Base-by-base conservation (phyloP, 2,888 invertebrate genomes). In the Gonocerus acuteangulatus region DNA sequence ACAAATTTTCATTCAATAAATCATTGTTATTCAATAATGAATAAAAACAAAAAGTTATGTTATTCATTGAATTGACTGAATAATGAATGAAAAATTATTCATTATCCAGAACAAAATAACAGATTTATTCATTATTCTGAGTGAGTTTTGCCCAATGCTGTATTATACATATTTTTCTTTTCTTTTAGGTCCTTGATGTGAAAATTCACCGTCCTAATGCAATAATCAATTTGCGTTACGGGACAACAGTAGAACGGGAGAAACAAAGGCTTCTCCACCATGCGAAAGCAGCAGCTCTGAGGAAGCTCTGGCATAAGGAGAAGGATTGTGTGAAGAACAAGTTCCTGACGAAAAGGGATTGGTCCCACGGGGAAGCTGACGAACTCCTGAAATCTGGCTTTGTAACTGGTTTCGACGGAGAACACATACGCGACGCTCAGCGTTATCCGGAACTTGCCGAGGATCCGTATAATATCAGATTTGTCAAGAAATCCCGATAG, bases 281-380 rank as follows among this genome's bases (percentile, higher is more conserved):
- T 74, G 95, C 95, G 49, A 91, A 89, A 71, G 76, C 86, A 6
- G 82, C 87, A 22, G 94, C 95, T 0, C 83, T 92, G 48, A 81
- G 89, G 42, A 92, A 92, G 73, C 93, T 95, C 45, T 95, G 95
- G 95, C 87, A 89, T 70, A 82, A 90, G 62, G 95, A 95, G 74
- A 86, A 89, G 65, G 93, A 94, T 71, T 83, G 89, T 2, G 76
- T 90, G 44, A 84, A 88, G 65, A 82, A 82, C 61, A 68, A 68
- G 7, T 65, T 70, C 42, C 70, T 69, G 1, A 67, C 69, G 1
- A 62, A 65, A n/a, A 63, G 68, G 15, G 92, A 92, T 67, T 95
- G 95, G 95, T 84, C 87, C 64, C 84, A 87, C 54, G 82, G 85
- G 48, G 95, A 95, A 76, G 82, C 86, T 68, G 91, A 94, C 69